These are phyloP conservation scores for Podarcis lilfordi DNA, from an alignment of 2,797 vertebrate species.

Conservation along the genomic window DNA sequence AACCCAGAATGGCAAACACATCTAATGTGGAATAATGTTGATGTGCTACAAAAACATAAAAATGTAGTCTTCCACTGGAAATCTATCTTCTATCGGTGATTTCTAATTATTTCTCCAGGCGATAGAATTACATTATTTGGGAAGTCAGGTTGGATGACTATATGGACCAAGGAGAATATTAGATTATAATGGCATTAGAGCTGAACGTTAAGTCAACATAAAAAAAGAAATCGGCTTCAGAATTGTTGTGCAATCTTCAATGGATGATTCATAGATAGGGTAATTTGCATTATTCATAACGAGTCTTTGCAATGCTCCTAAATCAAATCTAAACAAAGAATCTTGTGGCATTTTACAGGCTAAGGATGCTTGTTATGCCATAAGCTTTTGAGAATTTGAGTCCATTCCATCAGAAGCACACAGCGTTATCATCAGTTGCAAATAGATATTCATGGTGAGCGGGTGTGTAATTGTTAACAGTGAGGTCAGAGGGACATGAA, in stretches of 20 bases:
- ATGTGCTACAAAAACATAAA: neutral
- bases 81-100: neutral
- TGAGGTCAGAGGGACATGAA: too few species aligned
- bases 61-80: neutral
- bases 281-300: slow-evolving; percentile 18
- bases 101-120: neutral
- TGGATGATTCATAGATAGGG: neutral
- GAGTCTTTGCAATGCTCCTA: neutral
- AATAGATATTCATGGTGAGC: too few species aligned
- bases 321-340: neutral
- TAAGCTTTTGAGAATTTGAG: too few species aligned
- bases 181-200: neutral
- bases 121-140: neutral
- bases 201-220: neutral
- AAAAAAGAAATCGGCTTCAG: neutral
- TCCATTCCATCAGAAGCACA: too few species aligned
- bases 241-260: neutral
- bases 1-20: neutral
- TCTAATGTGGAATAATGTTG: neutral
- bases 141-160: neutral
- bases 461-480: too few species aligned
- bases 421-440: too few species aligned
- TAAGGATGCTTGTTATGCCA: too few species aligned
- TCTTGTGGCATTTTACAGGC: too few species aligned
- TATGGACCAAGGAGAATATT: neutral